These are phyloP conservation scores for Paramormyrops hopkinsi DNA, from an alignment of 2,797 vertebrate species.

Conservation along the genomic window DNA sequence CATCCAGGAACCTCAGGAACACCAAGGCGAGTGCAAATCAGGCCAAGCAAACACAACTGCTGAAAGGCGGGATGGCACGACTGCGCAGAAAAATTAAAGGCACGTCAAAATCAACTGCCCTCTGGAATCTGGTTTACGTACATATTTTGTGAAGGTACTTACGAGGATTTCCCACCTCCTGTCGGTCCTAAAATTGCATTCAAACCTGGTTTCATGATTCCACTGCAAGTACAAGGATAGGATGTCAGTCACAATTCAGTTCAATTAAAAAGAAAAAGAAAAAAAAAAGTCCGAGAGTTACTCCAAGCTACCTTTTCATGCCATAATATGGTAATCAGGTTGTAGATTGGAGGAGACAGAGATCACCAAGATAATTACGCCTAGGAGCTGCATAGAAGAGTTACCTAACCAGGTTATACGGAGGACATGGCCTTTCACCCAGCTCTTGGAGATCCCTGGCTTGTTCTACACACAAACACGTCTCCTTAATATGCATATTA, in stretches of 20 bases:
- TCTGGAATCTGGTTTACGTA: background rate
- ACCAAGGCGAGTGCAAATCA: background rate
- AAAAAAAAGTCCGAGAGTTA: background rate
- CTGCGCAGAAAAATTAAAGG: background rate
- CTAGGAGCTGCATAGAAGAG: background rate
- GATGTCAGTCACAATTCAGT: background rate
- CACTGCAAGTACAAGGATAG: slow-evolving; percentile 47
- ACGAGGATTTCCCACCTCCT: slow-evolving; percentile 76
- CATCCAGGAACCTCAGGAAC: slow-evolving; percentile 66
- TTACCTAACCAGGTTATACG: background rate
- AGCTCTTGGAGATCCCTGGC: background rate
- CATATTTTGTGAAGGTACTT: slow-evolving; percentile 49
- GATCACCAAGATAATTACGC: background rate
- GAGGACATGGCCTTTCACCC: background rate
- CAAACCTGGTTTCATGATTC: slow-evolving; percentile 73
- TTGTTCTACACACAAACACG: background rate
- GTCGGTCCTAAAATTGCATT: slow-evolving; percentile 75
- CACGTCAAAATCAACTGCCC: background rate
- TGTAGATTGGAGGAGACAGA: background rate
- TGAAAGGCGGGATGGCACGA: background rate
- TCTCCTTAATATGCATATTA: background rate
- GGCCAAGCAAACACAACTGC: background rate
- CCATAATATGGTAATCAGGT: background rate
- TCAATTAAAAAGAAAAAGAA: background rate
- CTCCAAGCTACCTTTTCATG: background rate